Evolutionary conservation across 2,888 invertebrate genomes (phyloP), one percentile per base, ranked within the genome.

Genomic region (Xanthorhoe spadicearia): DNA sequence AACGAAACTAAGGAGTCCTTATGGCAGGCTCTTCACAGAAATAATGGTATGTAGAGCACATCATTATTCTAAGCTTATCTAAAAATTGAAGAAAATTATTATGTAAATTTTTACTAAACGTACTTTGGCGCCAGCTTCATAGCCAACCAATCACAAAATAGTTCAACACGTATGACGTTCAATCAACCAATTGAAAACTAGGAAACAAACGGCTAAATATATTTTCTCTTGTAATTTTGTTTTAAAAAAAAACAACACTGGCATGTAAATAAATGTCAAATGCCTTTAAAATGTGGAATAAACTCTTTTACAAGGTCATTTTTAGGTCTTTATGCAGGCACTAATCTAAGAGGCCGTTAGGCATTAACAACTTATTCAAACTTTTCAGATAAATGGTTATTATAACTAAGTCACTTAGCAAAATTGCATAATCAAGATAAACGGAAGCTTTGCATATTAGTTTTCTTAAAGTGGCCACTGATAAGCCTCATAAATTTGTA

Each of bases 1-100:
- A 89, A 88, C 64, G 92, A 95, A 61, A 65, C 69, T 2, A 94
- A 95, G 86, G 93, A 94, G 60, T 93, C 94, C 0, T 84, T 95
- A 46, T 93, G 93, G 93, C 94, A 94, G 72, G 93, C 93, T 6
- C 83, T 93, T 49, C 91, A 92, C 76, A 86, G 86, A 76, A 94
- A 94, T 80, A 95, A 95, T 76, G 95, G 95, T 86, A 88, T 76
- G 74, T 54, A 32, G 32, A 32, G 3, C 8, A 32, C 2, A 32
- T 4, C 32, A 6, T 32, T 32, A 32, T 32, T 2, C 32, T 32
- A 7, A 32, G 32, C 32, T 32, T 32, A 32, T 4, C 32, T 7
- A 32, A 32, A 32, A 32, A 32, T 32, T 23, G 23, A 7, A 32
- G 6, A 7, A 6, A 23, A 23, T 23, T 23, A 32, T 32, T 7